These are phyloP conservation scores for Orgyia antiqua DNA, from an alignment of 2,888 invertebrate species.

Conservation along the genomic window DNA sequence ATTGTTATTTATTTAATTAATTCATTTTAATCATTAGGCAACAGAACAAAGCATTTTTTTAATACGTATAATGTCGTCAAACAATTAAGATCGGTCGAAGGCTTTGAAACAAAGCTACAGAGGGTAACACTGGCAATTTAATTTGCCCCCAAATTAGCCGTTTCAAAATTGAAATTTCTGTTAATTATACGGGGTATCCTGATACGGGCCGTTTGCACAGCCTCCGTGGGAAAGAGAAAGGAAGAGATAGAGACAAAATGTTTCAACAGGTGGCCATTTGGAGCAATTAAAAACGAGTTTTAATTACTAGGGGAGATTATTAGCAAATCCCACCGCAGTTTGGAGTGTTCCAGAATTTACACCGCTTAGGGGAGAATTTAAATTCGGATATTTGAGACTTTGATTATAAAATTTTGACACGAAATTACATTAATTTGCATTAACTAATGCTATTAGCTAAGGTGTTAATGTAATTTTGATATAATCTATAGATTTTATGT, in stretches of 20 bases:
- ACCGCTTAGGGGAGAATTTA: slow-evolving; percentile 43
- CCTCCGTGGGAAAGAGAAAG: slow-evolving; percentile 46
- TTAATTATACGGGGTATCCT: slow-evolving; percentile 69
- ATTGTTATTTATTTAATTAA: slow-evolving; percentile 3
- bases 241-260: slow-evolving; percentile 27
- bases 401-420: slow-evolving; percentile 26
- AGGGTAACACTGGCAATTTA: slow-evolving; percentile 62
- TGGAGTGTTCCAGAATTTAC: slow-evolving; percentile 63
- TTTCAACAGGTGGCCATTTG: slow-evolving; percentile 72
- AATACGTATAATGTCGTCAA: slow-evolving; percentile 50
- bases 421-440: slow-evolving; percentile 24
- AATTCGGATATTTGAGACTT: slow-evolving; percentile 21
- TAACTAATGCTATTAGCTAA: slow-evolving; percentile 21
- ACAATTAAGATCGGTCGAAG: slow-evolving; percentile 56
- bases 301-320: slow-evolving; percentile 77
- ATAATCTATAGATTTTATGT: slow-evolving; percentile 25
- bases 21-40: no score
- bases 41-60: no score
- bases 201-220: slow-evolving; percentile 67
- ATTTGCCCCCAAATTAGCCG: slow-evolving; percentile 68
- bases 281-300: slow-evolving; percentile 74
- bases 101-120: slow-evolving; percentile 57
- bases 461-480: slow-evolving; percentile 18
- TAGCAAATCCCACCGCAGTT: slow-evolving; percentile 64
- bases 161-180: slow-evolving; percentile 67